phyloP scores from a whole-genome alignment of 1,140 invertebrate species.

The Drosophila bocqueti region DNA sequence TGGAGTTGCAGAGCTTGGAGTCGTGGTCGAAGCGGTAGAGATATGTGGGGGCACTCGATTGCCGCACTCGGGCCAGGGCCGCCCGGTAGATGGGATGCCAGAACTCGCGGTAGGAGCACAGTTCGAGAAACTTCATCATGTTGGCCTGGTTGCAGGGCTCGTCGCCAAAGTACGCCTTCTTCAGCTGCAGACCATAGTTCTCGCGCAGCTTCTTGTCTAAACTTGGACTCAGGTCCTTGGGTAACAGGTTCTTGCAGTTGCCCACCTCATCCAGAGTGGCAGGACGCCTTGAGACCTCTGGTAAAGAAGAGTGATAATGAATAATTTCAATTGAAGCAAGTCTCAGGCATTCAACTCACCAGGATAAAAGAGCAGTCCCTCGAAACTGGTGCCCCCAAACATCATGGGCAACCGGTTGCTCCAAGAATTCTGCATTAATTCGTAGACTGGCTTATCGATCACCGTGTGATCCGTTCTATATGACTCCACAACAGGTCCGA shows the following conservation, averaged over 20 bases:
- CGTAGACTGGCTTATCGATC: conserved; percentile 44
- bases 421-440: conserved; percentile 67
- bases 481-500: conserved; percentile 75
- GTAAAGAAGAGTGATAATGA: not conserved
- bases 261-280: conserved; percentile 74
- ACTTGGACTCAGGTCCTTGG: conserved; percentile 59
- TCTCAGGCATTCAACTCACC: conserved; percentile 37
- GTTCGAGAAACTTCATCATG: conserved; percentile 75
- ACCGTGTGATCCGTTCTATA: conserved; percentile 73
- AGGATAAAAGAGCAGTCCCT: conserved; percentile 78
- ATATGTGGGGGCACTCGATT: conserved; percentile 82
- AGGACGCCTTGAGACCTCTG: conserved; percentile 73
- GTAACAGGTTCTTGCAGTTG: conserved; percentile 67
- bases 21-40: conserved; percentile 85
- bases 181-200: conserved; percentile 63
- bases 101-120: conserved; percentile 84
- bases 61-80: conserved; percentile 61
- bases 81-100: conserved; percentile 85
- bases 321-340: not conserved
- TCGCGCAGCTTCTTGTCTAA: conserved; percentile 54
- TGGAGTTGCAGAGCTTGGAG: conserved; percentile 71
- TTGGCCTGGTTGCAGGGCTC: conserved; percentile 64
- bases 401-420: conserved; percentile 85
- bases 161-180: conserved; percentile 69
- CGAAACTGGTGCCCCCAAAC: conserved; percentile 84